Evolutionary conservation across 2,888 invertebrate genomes (phyloP).

Genomic region (Ectobius pallidus): DNA sequence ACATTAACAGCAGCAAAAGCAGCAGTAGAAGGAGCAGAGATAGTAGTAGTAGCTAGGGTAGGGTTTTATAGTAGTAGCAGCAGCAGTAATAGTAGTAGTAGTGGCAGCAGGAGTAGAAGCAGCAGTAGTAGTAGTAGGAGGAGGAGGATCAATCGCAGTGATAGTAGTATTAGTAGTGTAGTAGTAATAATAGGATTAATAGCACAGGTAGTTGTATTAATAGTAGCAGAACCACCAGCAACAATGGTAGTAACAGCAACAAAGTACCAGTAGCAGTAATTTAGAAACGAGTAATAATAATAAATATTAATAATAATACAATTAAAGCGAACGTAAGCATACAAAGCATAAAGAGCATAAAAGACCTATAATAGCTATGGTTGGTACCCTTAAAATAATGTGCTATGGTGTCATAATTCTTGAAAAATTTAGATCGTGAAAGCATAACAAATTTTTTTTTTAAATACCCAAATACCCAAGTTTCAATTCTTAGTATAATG

Average conservation of each 20-base stretch:
- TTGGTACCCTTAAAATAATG: no score
- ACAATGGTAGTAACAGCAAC: not conserved
- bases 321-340: no score
- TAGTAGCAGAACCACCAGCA: not conserved
- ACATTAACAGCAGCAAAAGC: not conserved
- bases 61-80: not conserved
- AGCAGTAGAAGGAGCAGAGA: not conserved
- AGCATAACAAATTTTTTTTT: no score
- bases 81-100: not conserved
- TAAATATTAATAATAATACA: no score
- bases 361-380: no score
- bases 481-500: no score
- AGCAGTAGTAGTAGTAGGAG: not conserved
- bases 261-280: not conserved
- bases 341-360: no score
- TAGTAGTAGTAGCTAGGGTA: not conserved
- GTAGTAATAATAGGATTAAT: not conserved
- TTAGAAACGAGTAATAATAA: not conserved
- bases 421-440: no score
- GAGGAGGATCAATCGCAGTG: not conserved
- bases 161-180: not conserved
- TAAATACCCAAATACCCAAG: no score
- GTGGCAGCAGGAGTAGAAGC: not conserved
- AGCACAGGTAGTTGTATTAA: not conserved
- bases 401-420: no score